Conservation (phyloP, 1,140 invertebrate species). For the Euglossa dilemma region DNA sequence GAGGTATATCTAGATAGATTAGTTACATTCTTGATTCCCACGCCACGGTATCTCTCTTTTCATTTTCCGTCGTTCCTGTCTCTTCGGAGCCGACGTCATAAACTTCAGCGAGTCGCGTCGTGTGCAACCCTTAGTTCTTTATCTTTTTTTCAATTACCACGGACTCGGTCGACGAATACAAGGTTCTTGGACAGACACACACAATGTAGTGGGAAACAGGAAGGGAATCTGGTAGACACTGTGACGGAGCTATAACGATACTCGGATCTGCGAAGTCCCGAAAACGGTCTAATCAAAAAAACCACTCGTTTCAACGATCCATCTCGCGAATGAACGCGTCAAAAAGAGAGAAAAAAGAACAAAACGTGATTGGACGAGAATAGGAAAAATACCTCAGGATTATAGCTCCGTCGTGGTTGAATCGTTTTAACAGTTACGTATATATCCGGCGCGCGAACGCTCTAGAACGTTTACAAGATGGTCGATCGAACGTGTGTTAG, state of each 20-base stretch:
- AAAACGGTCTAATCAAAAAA: not conserved
- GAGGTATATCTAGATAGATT: not conserved
- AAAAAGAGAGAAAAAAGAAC: not conserved
- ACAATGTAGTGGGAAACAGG: slow-evolving; percentile 14
- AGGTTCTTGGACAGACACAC: slow-evolving; percentile 38
- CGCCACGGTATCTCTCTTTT: not conserved
- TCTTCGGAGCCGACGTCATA: slow-evolving; percentile 18
- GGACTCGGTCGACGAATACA: slow-evolving; percentile 37
- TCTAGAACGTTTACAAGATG: slow-evolving; percentile 34
- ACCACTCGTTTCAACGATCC: not conserved
- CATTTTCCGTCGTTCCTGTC: not conserved
- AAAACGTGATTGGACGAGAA: not conserved
- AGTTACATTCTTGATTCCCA: slow-evolving; percentile 16
- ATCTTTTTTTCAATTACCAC: slow-evolving; percentile 26
- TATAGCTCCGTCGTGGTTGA: slow-evolving; percentile 30
- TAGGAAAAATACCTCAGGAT: not conserved
- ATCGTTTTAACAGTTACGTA: slow-evolving; percentile 40
- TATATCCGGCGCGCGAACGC: slow-evolving; percentile 23
- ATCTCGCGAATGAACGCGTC: not conserved
- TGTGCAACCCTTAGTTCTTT: not conserved
- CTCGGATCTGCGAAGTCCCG: not conserved
- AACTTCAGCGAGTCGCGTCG: not conserved
- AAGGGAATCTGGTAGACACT: slow-evolving; percentile 3
- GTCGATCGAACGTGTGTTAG: slow-evolving; percentile 19
- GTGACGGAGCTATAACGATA: slow-evolving; percentile 22